Evolutionary conservation across 2,888 invertebrate genomes (phyloP), one percentile per base, ranked within the genome.

Genomic region (Sicus ferrugineus): DNA sequence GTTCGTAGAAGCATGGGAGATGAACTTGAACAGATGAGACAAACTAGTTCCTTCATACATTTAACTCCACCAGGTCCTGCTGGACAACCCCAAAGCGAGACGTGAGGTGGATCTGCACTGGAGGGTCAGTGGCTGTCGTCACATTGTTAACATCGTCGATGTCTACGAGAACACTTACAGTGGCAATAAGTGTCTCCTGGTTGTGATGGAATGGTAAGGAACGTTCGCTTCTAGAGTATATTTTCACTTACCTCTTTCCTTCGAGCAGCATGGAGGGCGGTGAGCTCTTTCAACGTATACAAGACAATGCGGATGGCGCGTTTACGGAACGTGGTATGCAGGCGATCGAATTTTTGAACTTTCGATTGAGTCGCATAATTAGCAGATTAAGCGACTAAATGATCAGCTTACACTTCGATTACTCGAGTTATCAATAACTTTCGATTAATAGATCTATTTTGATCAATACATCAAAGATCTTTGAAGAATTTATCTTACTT

Each of bases 141-240:
- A 98, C 82, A 97, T 99, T 79, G 99, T 99, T 7, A 93, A 94
- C 84, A 90, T 93, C 74, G 78, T 82, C 30, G 97, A 98, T 86
- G 96, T 98, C 30, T 99, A 97, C 85, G 97, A 98, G 87, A 99
- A 99, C 86, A 90, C 92, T n/a, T 97, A 97, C 81, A 92, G 92
- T 73, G 94, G 93, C 11, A 92, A 93, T 76, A 92, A 93, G 78
- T 98, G 98, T 86, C 89, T 99, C 2, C 89, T 99, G 7, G 96
- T 99, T 46, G 93, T 99, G n/a, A 99, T 99, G 98, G 99, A 99
- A 89, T 97, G 97, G 93, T 94, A 85, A 85, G 86, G 74, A 42
- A 2, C n/a, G 11, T 50, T 46, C 38, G 23, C 61, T 62, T 61
- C 50, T 67, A 70, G 34, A 50, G 9, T 50, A 21, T 52, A 1